Evolutionary conservation across 2,797 vertebrate genomes (phyloP).

Genomic region (Echeneis naucrates): DNA sequence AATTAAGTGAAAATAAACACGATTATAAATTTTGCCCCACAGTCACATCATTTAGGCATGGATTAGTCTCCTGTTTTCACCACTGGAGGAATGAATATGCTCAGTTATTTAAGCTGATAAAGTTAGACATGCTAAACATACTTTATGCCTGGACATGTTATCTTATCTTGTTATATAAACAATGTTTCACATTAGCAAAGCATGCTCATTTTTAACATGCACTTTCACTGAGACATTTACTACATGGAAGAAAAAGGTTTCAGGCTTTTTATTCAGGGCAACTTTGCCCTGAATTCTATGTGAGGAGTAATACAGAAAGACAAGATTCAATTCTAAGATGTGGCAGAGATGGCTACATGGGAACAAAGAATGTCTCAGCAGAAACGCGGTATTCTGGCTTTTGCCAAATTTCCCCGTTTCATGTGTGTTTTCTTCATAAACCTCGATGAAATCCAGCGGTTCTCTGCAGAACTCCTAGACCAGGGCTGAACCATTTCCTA

Average conservation of each 20-base stretch:
- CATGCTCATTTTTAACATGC: conserved; percentile 46
- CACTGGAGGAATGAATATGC: conserved; percentile 54
- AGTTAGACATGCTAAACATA: conserved; percentile 62
- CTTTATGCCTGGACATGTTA: conserved; percentile 57
- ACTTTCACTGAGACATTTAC: conserved; percentile 20
- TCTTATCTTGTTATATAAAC: conserved; percentile 69
- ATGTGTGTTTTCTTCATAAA: conserved; percentile 78
- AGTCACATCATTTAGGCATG: conserved; percentile 67
- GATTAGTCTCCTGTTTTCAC: conserved; percentile 69
- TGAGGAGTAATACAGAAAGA: conserved; percentile 36
- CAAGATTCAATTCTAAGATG: conserved; percentile 35
- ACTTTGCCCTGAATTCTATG: conserved; percentile 7
- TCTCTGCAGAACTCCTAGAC: conserved; percentile 74
- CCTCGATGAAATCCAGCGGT: conserved; percentile 72
- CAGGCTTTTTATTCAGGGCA: neutral
- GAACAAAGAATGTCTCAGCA: conserved; percentile 38
- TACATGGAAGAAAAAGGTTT: conserved; percentile 3
- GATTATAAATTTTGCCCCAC: conserved; percentile 72
- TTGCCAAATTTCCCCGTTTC: conserved; percentile 63
- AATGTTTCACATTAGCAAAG: conserved; percentile 43
- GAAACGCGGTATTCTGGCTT: conserved; percentile 37
- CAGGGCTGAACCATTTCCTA: conserved; percentile 81
- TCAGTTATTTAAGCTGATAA: conserved; percentile 66
- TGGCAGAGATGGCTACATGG: conserved; percentile 44
- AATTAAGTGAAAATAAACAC: conserved; percentile 72